Evolutionary conservation across 2,797 vertebrate species (phyloP), one percentile per base, ranked within the genome.

Genomic region (Sphenopsis melanotis): DNA sequence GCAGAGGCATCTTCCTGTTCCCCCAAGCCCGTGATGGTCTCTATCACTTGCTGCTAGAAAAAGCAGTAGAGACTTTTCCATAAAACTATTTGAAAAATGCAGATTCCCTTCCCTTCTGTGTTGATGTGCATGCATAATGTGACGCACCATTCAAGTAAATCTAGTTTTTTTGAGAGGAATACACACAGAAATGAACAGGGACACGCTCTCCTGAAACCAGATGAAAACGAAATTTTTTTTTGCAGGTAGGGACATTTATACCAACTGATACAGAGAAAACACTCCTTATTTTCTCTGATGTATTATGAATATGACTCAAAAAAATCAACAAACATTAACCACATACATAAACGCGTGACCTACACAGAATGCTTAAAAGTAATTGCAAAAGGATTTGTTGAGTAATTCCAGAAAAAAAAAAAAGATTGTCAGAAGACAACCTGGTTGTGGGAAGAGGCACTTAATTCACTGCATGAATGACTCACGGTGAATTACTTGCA

Each of bases 381-480:
- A 90, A 95, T 94, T 92, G 87, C 89, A 87, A 89, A 95, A 93
- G 87, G 81, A 84, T 95, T 94, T 94, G 85, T 93, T 83, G 79
- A 93, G 87, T 83, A 94, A 95, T 90, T 90, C 42, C 61, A 22
- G 56, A 66, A 68, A 74, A 71, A 81, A 74, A n/a, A 41, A 39
- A 69, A 79, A 64, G 89, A 91, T 50, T 94, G 95, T 95, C 63
- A 87, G 76, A 75, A 91, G 90, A 72, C 11, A 5, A 96, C 89
- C 63, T 81, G 89, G 83, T 93, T 94, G 91, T 93, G 94, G 93
- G 78, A 93, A 96, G 91, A 96, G 85, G 85, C 80, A 74, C 87
- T 91, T 94, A 94, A 97, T 96, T 95, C 94, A 95, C 82, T 91
- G 92, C 94, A 88, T 88, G 94, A 94, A 72, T 94, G 96, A 96